Evolutionary conservation across 2,797 vertebrate species (phyloP).

Genomic region (Pipistrellus pipistrellus): DNA sequence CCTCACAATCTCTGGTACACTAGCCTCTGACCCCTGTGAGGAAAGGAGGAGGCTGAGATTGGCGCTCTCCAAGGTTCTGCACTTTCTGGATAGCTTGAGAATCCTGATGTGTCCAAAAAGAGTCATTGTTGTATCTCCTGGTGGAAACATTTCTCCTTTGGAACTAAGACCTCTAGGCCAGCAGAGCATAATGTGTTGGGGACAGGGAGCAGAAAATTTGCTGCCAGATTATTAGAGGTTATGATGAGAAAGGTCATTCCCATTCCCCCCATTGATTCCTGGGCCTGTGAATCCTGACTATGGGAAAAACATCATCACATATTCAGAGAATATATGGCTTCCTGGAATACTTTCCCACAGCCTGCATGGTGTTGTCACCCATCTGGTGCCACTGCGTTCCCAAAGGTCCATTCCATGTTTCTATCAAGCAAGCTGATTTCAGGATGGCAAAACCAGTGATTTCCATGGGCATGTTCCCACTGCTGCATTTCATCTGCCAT

Average conservation of each 20-base stretch:
- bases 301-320: neutral
- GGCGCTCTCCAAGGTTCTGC: neutral
- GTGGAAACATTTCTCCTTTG: neutral
- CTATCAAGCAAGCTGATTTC: neutral
- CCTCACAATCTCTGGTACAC: neutral
- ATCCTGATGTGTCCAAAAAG: neutral
- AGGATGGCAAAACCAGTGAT: neutral
- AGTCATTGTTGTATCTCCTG: neutral
- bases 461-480: neutral
- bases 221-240: neutral
- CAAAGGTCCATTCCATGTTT: neutral
- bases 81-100: neutral
- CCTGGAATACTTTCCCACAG: neutral
- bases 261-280: neutral
- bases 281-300: neutral
- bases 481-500: neutral
- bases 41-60: no score
- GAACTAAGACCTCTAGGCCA: neutral
- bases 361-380: neutral
- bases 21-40: no score
- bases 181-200: neutral
- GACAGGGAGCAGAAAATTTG: neutral
- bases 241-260: neutral
- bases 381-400: neutral
- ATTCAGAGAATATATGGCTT: neutral